Base-by-base conservation (phyloP, 2,888 invertebrate species). In the Athetis lepigone region DNA sequence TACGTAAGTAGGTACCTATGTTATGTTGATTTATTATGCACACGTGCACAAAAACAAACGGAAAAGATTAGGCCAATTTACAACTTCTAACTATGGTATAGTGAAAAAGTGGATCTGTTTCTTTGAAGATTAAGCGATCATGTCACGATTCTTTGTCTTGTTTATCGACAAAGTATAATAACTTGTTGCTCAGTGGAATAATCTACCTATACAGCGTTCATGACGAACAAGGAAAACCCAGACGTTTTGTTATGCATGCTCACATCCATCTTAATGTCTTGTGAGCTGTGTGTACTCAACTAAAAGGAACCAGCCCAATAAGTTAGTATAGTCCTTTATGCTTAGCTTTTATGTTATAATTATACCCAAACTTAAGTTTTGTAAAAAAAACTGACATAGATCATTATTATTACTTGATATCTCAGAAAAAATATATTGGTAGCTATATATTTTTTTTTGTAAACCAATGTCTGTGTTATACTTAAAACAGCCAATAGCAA, bases 221-320 rank as follows among this genome's bases (percentile, higher is more conserved):
- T 80, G 73, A 79, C 81, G 63, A 62, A 81, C 58, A 58, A 70
- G 81, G 76, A 81, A 81, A 79, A 80, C 73, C 76, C 70, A 66
- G 43, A 54, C 46, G 40, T 36, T 64, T 76, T 45, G 47, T 69
- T 79, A 65, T 73, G 80, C 61, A 60, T 70, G 46, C 25, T 46
- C 42, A 40, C 49, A 60, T 67, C 23, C 42, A 63, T 67, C 54
- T 67, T 63, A 54, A 54, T 71, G 19, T 36, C 4, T 33, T 42
- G 61, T 64, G 65, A 57, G 65, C 16, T 50, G 57, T 36, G 64
- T 45, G 33, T 33, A 13, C 11, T 55, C 21, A 62, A 52, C 21
- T 36, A 37, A 71, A 56, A 55, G 21, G 21, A 55, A 77, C 66
- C 56, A 71, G 49, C 50, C 8, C n/a, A n/a, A n/a, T n/a, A n/a